Evolutionary conservation across 2,888 invertebrate genomes (phyloP), one percentile per base, ranked within the genome.

Genomic region (Drosophila antonietae): DNA sequence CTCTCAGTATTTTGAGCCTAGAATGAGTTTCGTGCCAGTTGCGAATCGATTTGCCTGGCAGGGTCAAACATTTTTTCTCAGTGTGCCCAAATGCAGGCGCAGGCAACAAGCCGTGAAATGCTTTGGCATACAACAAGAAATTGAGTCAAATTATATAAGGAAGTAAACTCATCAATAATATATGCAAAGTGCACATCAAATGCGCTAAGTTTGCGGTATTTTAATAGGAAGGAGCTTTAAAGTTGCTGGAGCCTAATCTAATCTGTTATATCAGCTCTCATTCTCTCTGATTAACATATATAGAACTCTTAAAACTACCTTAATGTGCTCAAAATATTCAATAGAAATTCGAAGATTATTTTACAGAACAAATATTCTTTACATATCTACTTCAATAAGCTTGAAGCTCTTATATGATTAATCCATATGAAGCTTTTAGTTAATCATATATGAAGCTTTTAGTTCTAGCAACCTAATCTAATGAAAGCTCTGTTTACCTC

Each of bases 11-110:
- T 55, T 46, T 49, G 28, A 41, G 57, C 44, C 61, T 75, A 68
- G 33, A 64, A 72, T 64, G 67, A 31, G 58, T 59, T 76, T 71
- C 58, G 64, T 75, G 59, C 63, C 49, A 43, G 55, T 68, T 73
- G 57, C 23, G 49, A 58, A 59, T 47, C 52, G 33, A 51, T 71
- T 58, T 58, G 44, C 8, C 39, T 56, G 49, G 28, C 73, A 60
- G 73, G 60, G 73, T 73, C 64, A 64, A 23, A 10, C n/a, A 64
- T 43, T 35, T 44, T 56, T 23, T 49, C 12, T 33, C 52, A 23
- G 39, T 18, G 39, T 39, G 9, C 52, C 41, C 37, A 57, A 31
- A 44, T 28, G 47, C 44, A 41, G 37, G 43, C 44, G 46, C 51
- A 64, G 56, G 47, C 51, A 68, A 46, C 63, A 61, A 43, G 60